Percentiles rank a stretch among this genome's conserved stretches.
Conservation (phyloP, 2,888 invertebrate genomes). For the Mantis religiosa region DNA sequence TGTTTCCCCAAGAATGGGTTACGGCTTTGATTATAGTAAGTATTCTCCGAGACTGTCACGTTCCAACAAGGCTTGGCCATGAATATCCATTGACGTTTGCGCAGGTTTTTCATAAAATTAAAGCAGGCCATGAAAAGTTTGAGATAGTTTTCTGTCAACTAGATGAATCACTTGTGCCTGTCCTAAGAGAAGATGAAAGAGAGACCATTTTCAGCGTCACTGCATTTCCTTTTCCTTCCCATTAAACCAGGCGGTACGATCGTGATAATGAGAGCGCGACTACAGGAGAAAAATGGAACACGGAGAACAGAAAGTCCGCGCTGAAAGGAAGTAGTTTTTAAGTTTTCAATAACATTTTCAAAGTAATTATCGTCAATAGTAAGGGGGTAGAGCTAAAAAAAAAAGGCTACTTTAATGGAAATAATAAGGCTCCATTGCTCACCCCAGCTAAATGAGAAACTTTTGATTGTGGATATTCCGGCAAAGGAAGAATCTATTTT, state of each 20-base stretch:
- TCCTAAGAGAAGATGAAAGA: neutral
- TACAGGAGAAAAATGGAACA: neutral
- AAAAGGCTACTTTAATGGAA: neutral
- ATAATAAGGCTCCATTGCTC: neutral
- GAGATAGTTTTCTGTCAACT: neutral
- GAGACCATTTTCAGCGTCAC: neutral
- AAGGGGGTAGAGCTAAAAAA: neutral
- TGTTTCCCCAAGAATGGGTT: too few relatives aligned
- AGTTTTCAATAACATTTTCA: neutral
- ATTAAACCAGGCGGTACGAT: neutral
- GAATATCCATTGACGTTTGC: neutral
- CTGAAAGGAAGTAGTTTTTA: neutral
- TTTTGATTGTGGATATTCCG: neutral
- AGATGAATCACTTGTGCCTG: neutral
- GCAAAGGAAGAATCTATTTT: neutral
- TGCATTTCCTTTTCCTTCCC: neutral
- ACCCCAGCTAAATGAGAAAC: too few relatives aligned
- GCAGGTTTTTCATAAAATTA: neutral
- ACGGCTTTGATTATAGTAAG: too few relatives aligned
- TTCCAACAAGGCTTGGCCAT: neutral
- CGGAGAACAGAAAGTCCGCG: neutral
- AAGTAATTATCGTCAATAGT: neutral
- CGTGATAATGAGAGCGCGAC: neutral
- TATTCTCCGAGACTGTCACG: too few relatives aligned
- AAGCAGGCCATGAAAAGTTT: neutral